Base-by-base conservation (phyloP, 53 echinoderm and acorn worm genomes). In the Apostichopus leukothele region DNA sequence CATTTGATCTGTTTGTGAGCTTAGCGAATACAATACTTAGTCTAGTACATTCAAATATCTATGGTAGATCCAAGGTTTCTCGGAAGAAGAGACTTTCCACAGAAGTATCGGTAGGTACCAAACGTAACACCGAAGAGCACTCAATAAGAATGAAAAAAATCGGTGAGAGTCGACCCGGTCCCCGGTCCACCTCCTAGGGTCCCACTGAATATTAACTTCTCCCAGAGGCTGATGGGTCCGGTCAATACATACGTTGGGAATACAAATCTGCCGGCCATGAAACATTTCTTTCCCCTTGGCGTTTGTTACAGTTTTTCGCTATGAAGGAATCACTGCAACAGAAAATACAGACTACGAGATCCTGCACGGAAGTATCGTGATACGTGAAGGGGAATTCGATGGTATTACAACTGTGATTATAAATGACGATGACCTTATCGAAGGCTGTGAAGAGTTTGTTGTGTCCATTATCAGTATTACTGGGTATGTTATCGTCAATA, bases 361-460 rank as follows among this genome's bases (percentile, higher is more conserved):
- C 20, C 23, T 9, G 12, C 23, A 16, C 9, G 16, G 27, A 71
- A 71, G 20, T 71, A 19, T 71, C 18, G 16, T 71, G 6, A 71
- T 71, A 13, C 13, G 71, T 6, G 71, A 71, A 19, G 71, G 71
- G 6, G 16, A 71, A 71, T 71, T 71, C 6, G 18, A 6, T 71
- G 71, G 71, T 71, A 16, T 0, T 18, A 19, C 71, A 71, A 6
- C 14, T 18, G 6, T 71, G 20, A 71, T 18, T 16, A 71, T 71
- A 71, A 71, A 71, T 71, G 71, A 71, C 20, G 71, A 71, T 71
- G 71, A 71, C n/a, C 71, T 71, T n/a, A 18, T 71, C 20, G 71
- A 71, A 71, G 18, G 13, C 18, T 6, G 18, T 16, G 71, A 71
- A 71, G 71, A 71, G 18, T 71, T 71, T 13, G 1, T 71, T 6